Base-by-base conservation (phyloP, 2,113 vertebrate genomes). In the Corydoras sp. region DNA sequence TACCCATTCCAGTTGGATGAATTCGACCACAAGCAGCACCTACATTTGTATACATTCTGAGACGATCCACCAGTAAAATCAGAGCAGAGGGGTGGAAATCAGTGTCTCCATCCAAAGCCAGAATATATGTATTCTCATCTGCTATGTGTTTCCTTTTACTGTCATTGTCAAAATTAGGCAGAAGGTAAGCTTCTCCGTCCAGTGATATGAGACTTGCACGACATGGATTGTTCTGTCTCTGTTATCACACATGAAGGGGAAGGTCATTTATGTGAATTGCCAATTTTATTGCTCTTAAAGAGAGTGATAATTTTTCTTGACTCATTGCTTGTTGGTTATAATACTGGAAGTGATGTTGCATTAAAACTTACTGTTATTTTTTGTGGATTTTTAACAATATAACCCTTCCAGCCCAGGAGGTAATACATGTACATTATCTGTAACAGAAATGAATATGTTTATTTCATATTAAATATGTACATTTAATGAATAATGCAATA, bases 401-500 rank as follows among this genome's bases (percentile, higher is more conserved):
- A 56, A 56, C 15, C 12, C 6, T 12, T 6, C 13, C 54, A 5
- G 5, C 54, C 54, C 15, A 56, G 13, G 15, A 15, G 54, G 54
- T 92, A 91, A 75, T 92, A 92, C 83, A 92, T 64, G 62, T 92
- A 92, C 90, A 92, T 92, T 48, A 91, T 89, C 90, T 92, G 79
- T 65, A 86, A 85, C 18, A 64, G 13, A 65, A 67, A 56, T 43
- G 1, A 4, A 24, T 24, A 4, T n/a, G 55, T 15, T n/a, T 5
- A n/a, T 8, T 58, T 58, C n/a, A 58, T 58, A 13, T n/a, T 58
- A 58, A 58, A 15, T n/a, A 2, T 58, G 7, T 58, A 13, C 11
- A 58, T 58, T n/a, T 13, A 32, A 69, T 58, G 48, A 14, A 60
- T 48, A 24, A 24, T 24, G 18, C 18, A 24, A 24, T 24, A 24